Conservation (phyloP, 2,888 invertebrate genomes). For the Selenia dentaria region DNA sequence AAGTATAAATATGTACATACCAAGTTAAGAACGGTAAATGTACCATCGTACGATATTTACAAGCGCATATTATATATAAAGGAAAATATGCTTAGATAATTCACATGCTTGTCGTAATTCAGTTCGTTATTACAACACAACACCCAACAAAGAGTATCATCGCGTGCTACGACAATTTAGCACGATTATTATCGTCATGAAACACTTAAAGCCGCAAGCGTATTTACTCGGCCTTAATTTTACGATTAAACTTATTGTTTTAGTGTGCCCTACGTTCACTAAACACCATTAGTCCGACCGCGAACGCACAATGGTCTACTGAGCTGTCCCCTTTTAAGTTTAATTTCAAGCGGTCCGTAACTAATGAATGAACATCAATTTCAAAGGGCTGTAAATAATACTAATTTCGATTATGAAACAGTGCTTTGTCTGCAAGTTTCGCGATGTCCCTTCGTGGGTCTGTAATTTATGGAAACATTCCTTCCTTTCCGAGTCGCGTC, state of each 20-base stretch:
- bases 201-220: slow-evolving; percentile 9
- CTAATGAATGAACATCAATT: slow-evolving; percentile 13
- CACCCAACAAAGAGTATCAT: neutral
- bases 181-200: slow-evolving; percentile 12
- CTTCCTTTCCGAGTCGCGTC: no score
- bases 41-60: no score
- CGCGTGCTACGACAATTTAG: slow-evolving; percentile 13
- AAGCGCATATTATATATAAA: no score
- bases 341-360: slow-evolving; percentile 3
- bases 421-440: no score
- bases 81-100: no score
- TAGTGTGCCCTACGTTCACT: neutral
- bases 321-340: neutral
- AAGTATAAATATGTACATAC: no score
- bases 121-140: neutral
- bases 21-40: no score
- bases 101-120: no score
- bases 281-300: no score
- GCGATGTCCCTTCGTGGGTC: slow-evolving; percentile 6
- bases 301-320: no score
- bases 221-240: slow-evolving; percentile 16
- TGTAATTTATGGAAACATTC: no score
- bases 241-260: slow-evolving; percentile 6
- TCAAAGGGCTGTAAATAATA: slow-evolving; percentile 13
- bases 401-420: slow-evolving; percentile 5